Conservation (phyloP, 2,888 invertebrate genomes). For the Netelia inedita region DNA sequence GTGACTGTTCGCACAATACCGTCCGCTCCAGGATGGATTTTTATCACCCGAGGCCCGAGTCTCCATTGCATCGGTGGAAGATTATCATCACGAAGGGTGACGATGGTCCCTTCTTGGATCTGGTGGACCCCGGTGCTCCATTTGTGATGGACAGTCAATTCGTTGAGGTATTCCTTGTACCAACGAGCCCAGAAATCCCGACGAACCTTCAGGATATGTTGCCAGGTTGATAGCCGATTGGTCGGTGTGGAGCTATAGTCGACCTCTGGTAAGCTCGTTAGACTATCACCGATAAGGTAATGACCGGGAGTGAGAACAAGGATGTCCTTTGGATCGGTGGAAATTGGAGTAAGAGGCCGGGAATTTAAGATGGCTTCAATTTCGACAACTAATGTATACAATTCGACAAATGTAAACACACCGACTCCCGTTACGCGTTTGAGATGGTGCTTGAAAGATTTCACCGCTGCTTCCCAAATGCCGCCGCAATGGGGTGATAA, state of each 20-base stretch:
- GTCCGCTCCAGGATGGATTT: conserved; percentile 21
- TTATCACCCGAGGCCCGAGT: conserved; percentile 14
- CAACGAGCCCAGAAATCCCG: conserved; percentile 65
- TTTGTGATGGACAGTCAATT: conserved; percentile 59
- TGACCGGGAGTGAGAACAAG: conserved; percentile 62
- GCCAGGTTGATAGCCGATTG: conserved; percentile 61
- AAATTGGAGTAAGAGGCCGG: conserved; percentile 12
- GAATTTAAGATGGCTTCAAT: not conserved
- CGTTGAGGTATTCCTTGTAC: conserved; percentile 59
- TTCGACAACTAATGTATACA: conserved; percentile 62
- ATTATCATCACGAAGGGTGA: conserved; percentile 34
- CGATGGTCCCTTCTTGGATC: conserved; percentile 33
- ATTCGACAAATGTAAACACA: conserved; percentile 70
- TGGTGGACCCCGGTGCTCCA: conserved; percentile 31
- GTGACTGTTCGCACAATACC: conserved; percentile 24
- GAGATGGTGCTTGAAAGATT: conserved; percentile 75
- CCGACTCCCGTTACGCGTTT: conserved; percentile 76
- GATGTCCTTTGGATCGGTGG: conserved; percentile 58
- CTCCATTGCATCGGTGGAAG: conserved; percentile 36
- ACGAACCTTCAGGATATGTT: conserved; percentile 61
- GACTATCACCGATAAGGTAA: conserved; percentile 64
- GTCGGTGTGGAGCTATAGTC: conserved; percentile 38
- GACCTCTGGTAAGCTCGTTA: conserved; percentile 53
- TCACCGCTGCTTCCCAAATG: conserved; percentile 60
- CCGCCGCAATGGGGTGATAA: conserved; percentile 75